Percentiles rank a stretch among this genome's conserved stretches.
phyloP scores from a whole-genome alignment of 2,797 vertebrate species.

The Pseudomugil gertrudae region DNA sequence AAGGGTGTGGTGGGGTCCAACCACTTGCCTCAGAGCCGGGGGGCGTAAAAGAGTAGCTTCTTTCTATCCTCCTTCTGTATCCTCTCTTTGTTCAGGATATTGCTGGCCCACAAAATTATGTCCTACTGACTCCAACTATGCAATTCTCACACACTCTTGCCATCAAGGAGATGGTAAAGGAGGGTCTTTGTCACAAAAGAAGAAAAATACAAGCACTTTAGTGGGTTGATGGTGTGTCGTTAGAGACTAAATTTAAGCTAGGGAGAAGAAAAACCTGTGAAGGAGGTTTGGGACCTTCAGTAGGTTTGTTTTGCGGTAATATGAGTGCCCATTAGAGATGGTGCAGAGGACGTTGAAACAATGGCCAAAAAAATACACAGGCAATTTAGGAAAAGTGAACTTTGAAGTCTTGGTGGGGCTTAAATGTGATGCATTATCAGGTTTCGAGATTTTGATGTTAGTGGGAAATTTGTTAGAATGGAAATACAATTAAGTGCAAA shows the following conservation, averaged over 20 bases:
- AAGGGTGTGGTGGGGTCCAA: constrained; percentile 61
- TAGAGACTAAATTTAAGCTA: constrained; percentile 13
- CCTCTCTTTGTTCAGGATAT: constrained; percentile 34
- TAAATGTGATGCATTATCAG: constrained; percentile 56
- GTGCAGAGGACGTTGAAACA: constrained; percentile 41
- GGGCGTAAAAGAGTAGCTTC: background rate
- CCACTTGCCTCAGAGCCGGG: constrained; percentile 48
- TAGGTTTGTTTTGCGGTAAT: constrained; percentile 30
- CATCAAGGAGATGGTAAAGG: constrained; percentile 5
- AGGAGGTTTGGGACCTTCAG: constrained; percentile 15
- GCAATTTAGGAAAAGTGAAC: constrained; percentile 42
- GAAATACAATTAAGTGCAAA: constrained; percentile 74
- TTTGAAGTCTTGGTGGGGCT: constrained; percentile 59
- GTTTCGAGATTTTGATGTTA: constrained; percentile 68
- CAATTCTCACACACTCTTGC: constrained; percentile 45
- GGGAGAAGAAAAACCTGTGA: constrained; percentile 26
- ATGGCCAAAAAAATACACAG: constrained; percentile 42
- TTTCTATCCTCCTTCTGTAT: background rate
- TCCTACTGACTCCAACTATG: constrained; percentile 54
- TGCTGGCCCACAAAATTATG: constrained; percentile 55
- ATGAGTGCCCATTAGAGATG: constrained; percentile 12
- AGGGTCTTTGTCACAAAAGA: constrained; percentile 45
- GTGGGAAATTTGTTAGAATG: constrained; percentile 73
- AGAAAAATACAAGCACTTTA: constrained; percentile 44
- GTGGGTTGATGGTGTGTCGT: constrained; percentile 16